These are phyloP conservation scores for Enteromius afrohamiltoni DNA, from an alignment of 2,797 vertebrate genomes.

Conservation along the genomic window DNA sequence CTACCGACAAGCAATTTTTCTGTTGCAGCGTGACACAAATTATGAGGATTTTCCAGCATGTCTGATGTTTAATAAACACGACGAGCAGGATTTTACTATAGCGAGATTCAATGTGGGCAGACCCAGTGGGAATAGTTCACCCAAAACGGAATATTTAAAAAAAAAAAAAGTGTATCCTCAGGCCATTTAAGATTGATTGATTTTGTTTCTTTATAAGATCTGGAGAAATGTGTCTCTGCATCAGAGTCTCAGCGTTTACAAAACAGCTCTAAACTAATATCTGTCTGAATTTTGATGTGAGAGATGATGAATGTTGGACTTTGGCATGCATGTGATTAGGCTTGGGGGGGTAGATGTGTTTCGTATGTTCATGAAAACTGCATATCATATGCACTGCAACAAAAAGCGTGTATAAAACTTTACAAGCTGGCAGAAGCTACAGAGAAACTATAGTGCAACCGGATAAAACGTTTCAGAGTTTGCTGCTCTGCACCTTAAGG, in stretches of 20 bases:
- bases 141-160: background rate
- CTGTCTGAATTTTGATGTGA: background rate
- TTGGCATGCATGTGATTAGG: no score
- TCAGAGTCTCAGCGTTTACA: background rate
- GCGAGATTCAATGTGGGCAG: background rate
- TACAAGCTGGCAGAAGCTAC: background rate
- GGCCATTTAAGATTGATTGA: background rate
- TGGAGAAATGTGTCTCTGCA: background rate
- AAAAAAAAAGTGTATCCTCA: background rate
- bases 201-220: background rate
- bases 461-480: background rate
- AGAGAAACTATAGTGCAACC: background rate
- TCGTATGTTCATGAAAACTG: no score
- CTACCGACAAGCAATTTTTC: background rate
- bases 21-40: background rate
- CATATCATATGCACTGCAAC: no score
- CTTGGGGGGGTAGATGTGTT: no score
- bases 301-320: no score
- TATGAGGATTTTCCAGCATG: background rate
- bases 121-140: background rate
- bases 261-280: background rate
- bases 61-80: background rate
- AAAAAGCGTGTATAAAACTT: background rate
- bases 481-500: background rate
- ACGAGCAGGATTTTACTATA: background rate